phyloP scores from a whole-genome alignment of 2,797 vertebrate genomes.

The Notolabrus celidotus region DNA sequence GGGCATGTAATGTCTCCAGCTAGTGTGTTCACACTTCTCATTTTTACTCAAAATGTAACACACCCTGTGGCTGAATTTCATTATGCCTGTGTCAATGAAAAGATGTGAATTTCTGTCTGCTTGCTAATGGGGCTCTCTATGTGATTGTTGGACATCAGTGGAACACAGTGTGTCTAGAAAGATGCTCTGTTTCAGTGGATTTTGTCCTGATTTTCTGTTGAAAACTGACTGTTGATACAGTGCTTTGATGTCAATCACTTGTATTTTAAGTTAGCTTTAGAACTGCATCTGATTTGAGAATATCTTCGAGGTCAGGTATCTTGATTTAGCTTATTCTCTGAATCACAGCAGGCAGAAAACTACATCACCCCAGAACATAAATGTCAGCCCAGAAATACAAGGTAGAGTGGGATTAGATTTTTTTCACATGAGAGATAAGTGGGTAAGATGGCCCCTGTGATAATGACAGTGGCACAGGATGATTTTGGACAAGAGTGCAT shows the following conservation, averaged over 20 bases:
- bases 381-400: slow-evolving; percentile 21
- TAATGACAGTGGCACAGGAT: slow-evolving; percentile 1
- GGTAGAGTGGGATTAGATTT: slow-evolving; percentile 15
- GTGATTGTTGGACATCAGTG: slow-evolving; percentile 2
- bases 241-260: neutral
- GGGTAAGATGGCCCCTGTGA: slow-evolving; percentile 19
- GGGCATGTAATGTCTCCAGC: neutral
- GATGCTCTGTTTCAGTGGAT: neutral
- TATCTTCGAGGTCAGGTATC: neutral
- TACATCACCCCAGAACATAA: neutral
- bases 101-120: neutral
- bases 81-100: slow-evolving; percentile 4
- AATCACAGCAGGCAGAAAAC: neutral
- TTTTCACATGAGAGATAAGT: slow-evolving; percentile 8
- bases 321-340: neutral
- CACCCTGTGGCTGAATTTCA: slow-evolving; percentile 5
- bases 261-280: neutral
- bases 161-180: neutral
- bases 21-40: slow-evolving; percentile 9
- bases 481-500: slow-evolving; percentile 25
- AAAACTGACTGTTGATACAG: neutral
- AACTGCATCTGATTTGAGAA: neutral
- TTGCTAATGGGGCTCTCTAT: neutral
- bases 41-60: slow-evolving; percentile 10
- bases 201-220: neutral